Percentiles rank a stretch among this genome's conserved stretches.
Conservation (phyloP, 2,888 invertebrate species). For the Microdon myrmicae region DNA sequence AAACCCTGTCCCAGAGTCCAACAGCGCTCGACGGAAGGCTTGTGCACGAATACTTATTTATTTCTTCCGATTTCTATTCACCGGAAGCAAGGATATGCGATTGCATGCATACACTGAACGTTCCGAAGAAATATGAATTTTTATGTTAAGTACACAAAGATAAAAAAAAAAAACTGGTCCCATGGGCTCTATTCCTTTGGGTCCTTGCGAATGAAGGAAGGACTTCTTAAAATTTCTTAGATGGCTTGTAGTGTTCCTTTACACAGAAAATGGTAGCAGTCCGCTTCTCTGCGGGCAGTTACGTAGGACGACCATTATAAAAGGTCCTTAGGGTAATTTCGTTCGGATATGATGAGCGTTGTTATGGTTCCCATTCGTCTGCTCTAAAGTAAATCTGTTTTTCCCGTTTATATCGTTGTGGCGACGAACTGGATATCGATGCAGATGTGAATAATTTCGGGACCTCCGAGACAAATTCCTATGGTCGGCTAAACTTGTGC, state of each 20-base stretch:
- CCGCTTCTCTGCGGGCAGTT: conserved; percentile 1
- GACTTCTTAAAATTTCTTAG: conserved; percentile 34
- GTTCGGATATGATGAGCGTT: conserved; percentile 32
- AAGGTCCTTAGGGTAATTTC: conserved; percentile 33
- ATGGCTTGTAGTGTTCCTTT: conserved; percentile 32
- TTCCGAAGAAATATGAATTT: conserved; percentile 48
- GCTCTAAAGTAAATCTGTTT: too few relatives aligned
- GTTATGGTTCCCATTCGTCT: too few relatives aligned
- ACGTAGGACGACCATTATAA: conserved; percentile 7
- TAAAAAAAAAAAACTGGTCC: conserved; percentile 16
- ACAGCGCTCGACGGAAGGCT: conserved; percentile 1
- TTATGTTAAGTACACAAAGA: conserved; percentile 36
- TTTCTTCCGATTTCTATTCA: conserved; percentile 48
- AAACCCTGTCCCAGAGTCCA: too few relatives aligned
- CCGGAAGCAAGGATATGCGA: conserved; percentile 49
- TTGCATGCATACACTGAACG: conserved; percentile 45
- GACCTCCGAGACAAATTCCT: too few relatives aligned
- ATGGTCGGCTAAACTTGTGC: too few relatives aligned
- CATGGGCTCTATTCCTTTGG: conserved; percentile 5
- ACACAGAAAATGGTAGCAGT: neutral
- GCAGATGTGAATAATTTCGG: too few relatives aligned
- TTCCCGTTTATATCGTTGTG: too few relatives aligned
- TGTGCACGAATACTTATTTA: conserved; percentile 44
- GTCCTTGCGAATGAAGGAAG: conserved; percentile 12
- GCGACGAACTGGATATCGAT: too few relatives aligned